Evolutionary conservation across 2,888 invertebrate species (phyloP).

Genomic region (Mythimna lalbum): DNA sequence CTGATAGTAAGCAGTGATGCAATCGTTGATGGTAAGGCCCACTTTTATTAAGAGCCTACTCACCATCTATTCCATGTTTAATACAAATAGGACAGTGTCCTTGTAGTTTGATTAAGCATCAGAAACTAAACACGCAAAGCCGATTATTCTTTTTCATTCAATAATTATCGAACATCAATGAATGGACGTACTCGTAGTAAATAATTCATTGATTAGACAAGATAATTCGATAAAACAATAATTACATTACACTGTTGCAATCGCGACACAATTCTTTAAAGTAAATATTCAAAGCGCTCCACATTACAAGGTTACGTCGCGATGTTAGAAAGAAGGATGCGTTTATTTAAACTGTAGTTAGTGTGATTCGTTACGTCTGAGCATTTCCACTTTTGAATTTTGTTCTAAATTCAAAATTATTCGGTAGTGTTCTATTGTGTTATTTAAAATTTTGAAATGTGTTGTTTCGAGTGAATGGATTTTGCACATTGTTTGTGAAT

Average conservation of each 20-base stretch:
- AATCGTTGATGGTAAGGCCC: no score
- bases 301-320: conserved; percentile 73
- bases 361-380: conserved; percentile 67
- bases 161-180: conserved; percentile 7
- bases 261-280: conserved; percentile 40
- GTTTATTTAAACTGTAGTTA: conserved; percentile 72
- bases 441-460: background rate
- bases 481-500: background rate
- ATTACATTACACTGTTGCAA: conserved; percentile 11
- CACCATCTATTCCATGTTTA: background rate
- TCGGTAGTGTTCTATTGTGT: conserved; percentile 14
- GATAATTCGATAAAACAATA: conserved; percentile 18
- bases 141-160: conserved; percentile 16
- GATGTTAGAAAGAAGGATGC: conserved; percentile 61
- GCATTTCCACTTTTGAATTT: conserved; percentile 65
- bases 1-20: no score
- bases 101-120: conserved; percentile 34
- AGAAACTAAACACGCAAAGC: conserved; percentile 4
- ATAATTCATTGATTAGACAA: conserved; percentile 35
- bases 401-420: conserved; percentile 63
- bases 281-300: conserved; percentile 58
- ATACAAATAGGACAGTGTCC: background rate
- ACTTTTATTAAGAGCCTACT: no score
- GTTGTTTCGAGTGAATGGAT: conserved; percentile 9
- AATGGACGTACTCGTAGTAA: conserved; percentile 26